Base-by-base conservation (phyloP, 1,140 invertebrate species). In the Pogonomyrmex californicus region DNA sequence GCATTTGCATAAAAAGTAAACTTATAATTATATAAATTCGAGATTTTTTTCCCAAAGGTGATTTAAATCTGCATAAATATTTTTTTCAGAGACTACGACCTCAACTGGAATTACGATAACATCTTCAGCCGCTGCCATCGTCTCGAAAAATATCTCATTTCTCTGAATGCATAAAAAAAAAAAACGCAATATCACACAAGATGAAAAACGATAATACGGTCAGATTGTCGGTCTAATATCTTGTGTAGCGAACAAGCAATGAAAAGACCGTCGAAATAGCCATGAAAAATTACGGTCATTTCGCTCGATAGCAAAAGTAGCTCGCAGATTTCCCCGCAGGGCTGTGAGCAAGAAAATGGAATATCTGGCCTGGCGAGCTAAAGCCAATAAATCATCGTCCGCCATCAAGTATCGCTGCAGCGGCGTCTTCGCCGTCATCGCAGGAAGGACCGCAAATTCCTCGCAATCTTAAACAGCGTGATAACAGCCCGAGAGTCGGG, bases 281-380 rank as follows among this genome's bases (percentile, higher is more conserved):
- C 44, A 83, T 83, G 79, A 83, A 83, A 83, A 83, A 83, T 83
- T 83, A 83, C 41, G 79, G 66, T 83, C 68, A 83, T 68, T 83
- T 73, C 41, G 54, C 62, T 47, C 68, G 30, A 83, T 73, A 60
- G 54, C 79, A 60, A 83, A 60, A 83, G 68, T 73, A 60, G 79
- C 68, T 83, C 79, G 66, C 79, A 73, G 79, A 83, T 83, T 83
- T 73, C 41, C 79, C 79, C 66, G 65, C 78, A 56, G 14, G 23
- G 78, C 51, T 10, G 77, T 12, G 66, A 83, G 56, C 68, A 83
- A 83, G 79, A 83, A 83, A 83, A 73, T 83, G 79, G 79, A 83
- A 83, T 83, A 83, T 83, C 79, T 83, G 41, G 54, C 30, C 30
- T 73, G 79, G 73, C 79, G 79, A 83, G 79, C 54, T 56, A 30